phyloP scores from a whole-genome alignment of 2,113 vertebrate species.

The Myotis davidii region DNA sequence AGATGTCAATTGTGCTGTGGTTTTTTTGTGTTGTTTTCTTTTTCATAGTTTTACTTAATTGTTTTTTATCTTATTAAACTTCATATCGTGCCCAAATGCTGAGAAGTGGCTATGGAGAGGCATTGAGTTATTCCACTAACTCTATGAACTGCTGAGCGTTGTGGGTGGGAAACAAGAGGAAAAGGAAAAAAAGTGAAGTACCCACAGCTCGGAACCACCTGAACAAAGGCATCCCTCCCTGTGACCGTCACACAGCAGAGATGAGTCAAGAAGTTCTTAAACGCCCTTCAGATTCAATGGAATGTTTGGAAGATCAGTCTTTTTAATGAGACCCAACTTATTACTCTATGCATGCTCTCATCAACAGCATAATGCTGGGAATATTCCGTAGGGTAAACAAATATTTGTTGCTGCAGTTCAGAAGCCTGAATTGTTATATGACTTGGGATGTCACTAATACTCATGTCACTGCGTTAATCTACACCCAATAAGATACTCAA shows the following conservation, averaged over 20 bases:
- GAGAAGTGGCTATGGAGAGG: not conserved
- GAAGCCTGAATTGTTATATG: not conserved
- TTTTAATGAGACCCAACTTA: not conserved
- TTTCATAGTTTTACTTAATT: slow-evolving; percentile 49
- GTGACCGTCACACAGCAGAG: not conserved
- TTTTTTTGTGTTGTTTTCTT: too few species aligned
- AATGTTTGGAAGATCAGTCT: not conserved
- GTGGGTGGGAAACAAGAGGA: not conserved
- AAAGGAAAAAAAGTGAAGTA: not conserved
- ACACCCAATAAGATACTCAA: not conserved
- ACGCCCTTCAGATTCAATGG: not conserved
- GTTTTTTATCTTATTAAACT: slow-evolving; percentile 46
- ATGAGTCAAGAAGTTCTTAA: not conserved
- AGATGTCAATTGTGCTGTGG: not conserved
- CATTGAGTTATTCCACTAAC: not conserved
- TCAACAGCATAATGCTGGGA: not conserved
- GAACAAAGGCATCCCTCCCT: not conserved
- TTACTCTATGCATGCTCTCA: not conserved
- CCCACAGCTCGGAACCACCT: not conserved
- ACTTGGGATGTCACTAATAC: not conserved
- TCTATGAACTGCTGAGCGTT: not conserved
- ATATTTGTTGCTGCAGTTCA: not conserved
- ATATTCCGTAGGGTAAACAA: not conserved
- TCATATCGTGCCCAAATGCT: not conserved
- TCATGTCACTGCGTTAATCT: not conserved